A percentile compares a stretch with the other conserved stretches of the same genome.
Conservation (phyloP, 2,888 invertebrate genomes). For the Helleia helle region DNA sequence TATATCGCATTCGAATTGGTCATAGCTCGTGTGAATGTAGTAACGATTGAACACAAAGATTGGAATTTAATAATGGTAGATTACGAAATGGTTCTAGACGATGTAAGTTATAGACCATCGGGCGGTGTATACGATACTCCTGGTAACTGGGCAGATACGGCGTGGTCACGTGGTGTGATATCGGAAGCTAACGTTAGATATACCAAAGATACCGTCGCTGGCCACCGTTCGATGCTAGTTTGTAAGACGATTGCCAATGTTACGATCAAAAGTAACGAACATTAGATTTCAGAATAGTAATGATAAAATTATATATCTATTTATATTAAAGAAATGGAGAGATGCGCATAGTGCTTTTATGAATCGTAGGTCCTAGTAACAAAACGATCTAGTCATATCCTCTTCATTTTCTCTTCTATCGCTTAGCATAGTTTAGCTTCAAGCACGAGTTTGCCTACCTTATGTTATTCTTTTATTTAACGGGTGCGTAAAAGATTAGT, state of each 20-base stretch:
- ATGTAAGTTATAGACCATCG: slow-evolving; percentile 40
- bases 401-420: slow-evolving; percentile 63
- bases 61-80: slow-evolving; percentile 33
- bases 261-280: slow-evolving; percentile 64
- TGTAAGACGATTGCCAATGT: slow-evolving; percentile 71
- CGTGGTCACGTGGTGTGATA: neutral
- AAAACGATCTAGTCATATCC: slow-evolving; percentile 72
- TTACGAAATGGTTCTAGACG: slow-evolving; percentile 35
- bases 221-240: slow-evolving; percentile 51
- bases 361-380: slow-evolving; percentile 67
- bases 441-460: slow-evolving; percentile 42
- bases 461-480: slow-evolving; percentile 14
- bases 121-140: slow-evolving; percentile 25
- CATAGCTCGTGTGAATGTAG: slow-evolving; percentile 44
- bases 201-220: slow-evolving; percentile 12
- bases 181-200: neutral
- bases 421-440: slow-evolving; percentile 75
- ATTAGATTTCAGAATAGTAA: slow-evolving; percentile 65
- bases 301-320: slow-evolving; percentile 64
- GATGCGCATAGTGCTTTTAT: slow-evolving; percentile 73
- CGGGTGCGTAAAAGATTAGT: slow-evolving; percentile 14
- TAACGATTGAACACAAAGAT: slow-evolving; percentile 31
- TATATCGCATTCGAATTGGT: slow-evolving; percentile 45
- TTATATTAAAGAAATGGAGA: slow-evolving; percentile 69
- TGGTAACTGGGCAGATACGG: neutral